A percentile compares a stretch with the other conserved stretches of the same genome.
These are phyloP conservation scores for Allacma fusca DNA, from an alignment of 2,888 invertebrate genomes.

Conservation along the genomic window DNA sequence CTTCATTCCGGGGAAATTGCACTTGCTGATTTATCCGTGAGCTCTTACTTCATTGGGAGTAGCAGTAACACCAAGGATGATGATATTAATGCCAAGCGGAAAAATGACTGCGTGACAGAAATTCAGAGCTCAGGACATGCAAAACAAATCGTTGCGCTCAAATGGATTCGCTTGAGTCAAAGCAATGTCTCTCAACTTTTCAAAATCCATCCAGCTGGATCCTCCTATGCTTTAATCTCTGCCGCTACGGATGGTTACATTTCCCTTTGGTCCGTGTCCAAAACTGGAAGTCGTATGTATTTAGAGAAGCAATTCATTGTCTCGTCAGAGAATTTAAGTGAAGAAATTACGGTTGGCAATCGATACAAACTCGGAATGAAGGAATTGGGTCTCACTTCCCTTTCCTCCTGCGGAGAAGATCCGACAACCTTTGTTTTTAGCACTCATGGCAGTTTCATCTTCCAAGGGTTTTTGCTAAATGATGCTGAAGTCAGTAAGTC, in stretches of 20 bases:
- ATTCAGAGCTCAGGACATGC: slow-evolving; percentile 44
- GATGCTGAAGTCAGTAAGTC: slow-evolving; percentile 54
- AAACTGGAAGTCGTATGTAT: slow-evolving; percentile 48
- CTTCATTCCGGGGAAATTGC: slow-evolving; percentile 56
- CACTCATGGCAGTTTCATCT: slow-evolving; percentile 57
- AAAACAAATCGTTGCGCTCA: slow-evolving; percentile 38
- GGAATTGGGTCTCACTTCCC: slow-evolving; percentile 54
- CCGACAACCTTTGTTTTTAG: slow-evolving; percentile 54
- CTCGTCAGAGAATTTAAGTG: slow-evolving; percentile 56
- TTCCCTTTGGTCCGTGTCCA: slow-evolving; percentile 58
- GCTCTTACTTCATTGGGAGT: slow-evolving; percentile 46
- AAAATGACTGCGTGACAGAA: slow-evolving; percentile 50
- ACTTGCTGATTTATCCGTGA: slow-evolving; percentile 48
- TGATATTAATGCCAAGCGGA: slow-evolving; percentile 27
- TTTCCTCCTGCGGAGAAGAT: slow-evolving; percentile 56
- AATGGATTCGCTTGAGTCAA: slow-evolving; percentile 46
- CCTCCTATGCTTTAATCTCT: slow-evolving; percentile 49
- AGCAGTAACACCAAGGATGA: slow-evolving; percentile 17
- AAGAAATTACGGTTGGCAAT: slow-evolving; percentile 55
- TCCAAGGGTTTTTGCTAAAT: slow-evolving; percentile 55
- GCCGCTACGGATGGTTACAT: slow-evolving; percentile 57
- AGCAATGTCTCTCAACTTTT: slow-evolving; percentile 33
- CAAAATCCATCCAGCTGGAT: slow-evolving; percentile 40
- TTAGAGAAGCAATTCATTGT: slow-evolving; percentile 55
- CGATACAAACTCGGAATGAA: slow-evolving; percentile 53